phyloP scores from a whole-genome alignment of 2,888 invertebrate species.

The Himalopsyche kuldschensis region DNA sequence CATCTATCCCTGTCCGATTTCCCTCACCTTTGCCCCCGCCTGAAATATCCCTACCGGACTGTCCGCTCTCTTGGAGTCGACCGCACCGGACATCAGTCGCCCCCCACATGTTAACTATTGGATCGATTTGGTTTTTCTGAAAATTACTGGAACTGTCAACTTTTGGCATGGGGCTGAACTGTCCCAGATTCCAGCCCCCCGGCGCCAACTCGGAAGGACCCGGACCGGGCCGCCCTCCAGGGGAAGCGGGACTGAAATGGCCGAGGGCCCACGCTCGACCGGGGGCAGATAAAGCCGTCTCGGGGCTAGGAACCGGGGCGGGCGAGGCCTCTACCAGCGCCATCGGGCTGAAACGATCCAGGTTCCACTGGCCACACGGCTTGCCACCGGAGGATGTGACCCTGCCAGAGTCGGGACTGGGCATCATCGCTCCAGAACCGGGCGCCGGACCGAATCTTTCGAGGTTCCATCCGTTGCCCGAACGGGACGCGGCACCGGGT shows the following conservation, averaged over 20 bases:
- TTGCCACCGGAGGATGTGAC: constrained; percentile 35
- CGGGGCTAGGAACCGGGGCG: constrained; percentile 29
- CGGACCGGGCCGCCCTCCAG: constrained; percentile 42
- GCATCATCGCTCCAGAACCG: constrained; percentile 28
- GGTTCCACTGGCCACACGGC: constrained; percentile 34
- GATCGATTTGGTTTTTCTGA: constrained; percentile 2
- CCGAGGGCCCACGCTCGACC: constrained; percentile 22
- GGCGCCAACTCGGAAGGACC: not conserved
- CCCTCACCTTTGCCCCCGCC: constrained; percentile 21
- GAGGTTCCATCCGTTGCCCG: constrained; percentile 28
- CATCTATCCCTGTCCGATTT: constrained; percentile 22
- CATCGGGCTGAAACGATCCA: constrained; percentile 38
- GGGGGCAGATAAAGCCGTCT: constrained; percentile 2
- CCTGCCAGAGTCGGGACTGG: constrained; percentile 38
- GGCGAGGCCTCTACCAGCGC: constrained; percentile 30
- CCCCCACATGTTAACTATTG: constrained; percentile 32
- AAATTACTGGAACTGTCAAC: constrained; percentile 30
- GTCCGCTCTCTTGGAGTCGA: not conserved
- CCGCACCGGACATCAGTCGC: not conserved
- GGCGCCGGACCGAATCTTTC: constrained; percentile 38
- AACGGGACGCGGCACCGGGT: not conserved
- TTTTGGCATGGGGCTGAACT: constrained; percentile 34
- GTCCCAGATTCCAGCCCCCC: constrained; percentile 33
- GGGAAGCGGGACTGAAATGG: constrained; percentile 48
- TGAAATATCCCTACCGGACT: not conserved